Evolutionary conservation across 2,113 vertebrate genomes (phyloP).

Genomic region (Pimephales promelas): DNA sequence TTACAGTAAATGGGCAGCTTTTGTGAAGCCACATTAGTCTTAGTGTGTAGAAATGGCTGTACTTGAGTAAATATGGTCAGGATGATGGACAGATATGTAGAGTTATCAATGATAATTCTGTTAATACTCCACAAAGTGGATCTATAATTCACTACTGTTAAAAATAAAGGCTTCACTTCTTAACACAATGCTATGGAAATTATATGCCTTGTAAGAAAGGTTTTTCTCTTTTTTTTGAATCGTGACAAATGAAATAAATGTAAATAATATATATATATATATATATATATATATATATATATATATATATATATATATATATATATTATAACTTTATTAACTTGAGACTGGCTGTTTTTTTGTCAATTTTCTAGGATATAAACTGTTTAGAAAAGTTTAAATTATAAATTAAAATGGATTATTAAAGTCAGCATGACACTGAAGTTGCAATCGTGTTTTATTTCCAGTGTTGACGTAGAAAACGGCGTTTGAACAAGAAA

Average conservation of each 20-base stretch:
- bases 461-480: too few relatives aligned
- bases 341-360: too few relatives aligned
- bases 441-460: too few relatives aligned
- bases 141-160: slow-evolving; percentile 89
- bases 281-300: too few relatives aligned
- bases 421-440: too few relatives aligned
- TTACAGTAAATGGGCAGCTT: slow-evolving; percentile 15
- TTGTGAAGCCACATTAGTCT: not conserved
- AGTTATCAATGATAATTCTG: not conserved
- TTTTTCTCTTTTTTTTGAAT: slow-evolving; percentile 69
- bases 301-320: too few relatives aligned
- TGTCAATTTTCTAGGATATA: too few relatives aligned
- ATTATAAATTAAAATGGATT: too few relatives aligned
- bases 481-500: too few relatives aligned
- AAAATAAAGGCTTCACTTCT: slow-evolving; percentile 88
- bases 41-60: not conserved
- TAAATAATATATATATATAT: not conserved
- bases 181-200: slow-evolving; percentile 75
- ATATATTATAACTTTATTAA: too few relatives aligned
- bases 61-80: not conserved
- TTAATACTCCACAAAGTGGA: slow-evolving; percentile 65
- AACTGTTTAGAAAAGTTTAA: too few relatives aligned
- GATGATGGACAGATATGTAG: not conserved
- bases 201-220: slow-evolving; percentile 59
- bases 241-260: too few relatives aligned